Conservation (phyloP, 2,113 vertebrate genomes). For the Corythaeola cristata region DNA sequence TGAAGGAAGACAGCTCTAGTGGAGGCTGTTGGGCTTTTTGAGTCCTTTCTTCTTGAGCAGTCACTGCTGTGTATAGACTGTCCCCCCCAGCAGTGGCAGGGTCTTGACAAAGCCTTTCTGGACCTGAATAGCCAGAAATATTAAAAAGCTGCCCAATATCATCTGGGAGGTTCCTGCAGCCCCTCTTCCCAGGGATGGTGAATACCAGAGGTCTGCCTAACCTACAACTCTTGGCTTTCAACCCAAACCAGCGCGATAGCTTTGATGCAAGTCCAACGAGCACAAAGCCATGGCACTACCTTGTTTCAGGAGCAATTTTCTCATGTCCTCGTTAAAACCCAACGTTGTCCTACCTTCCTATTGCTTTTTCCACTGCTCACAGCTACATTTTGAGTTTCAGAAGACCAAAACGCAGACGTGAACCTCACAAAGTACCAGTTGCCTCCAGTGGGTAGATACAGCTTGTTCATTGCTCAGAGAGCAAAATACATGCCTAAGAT, state of each 20-base stretch:
- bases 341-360: not conserved
- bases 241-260: rapidly evolving
- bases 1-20: not conserved
- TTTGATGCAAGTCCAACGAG: not conserved
- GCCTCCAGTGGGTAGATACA: not conserved
- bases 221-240: not conserved
- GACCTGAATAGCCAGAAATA: not conserved
- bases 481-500: not conserved
- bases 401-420: not conserved
- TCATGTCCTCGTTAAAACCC: not conserved
- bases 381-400: not conserved
- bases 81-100: not conserved
- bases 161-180: not conserved
- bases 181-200: not conserved
- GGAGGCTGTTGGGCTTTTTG: not conserved
- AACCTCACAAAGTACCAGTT: not conserved
- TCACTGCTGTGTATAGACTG: rapidly evolving
- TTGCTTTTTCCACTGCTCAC: not conserved
- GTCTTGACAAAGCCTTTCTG: not conserved
- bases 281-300: not conserved
- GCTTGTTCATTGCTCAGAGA: not conserved
- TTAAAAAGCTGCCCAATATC: not conserved
- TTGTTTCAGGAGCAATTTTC: not conserved
- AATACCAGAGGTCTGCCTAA: not conserved
- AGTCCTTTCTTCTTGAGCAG: not conserved